phyloP scores from a whole-genome alignment of 2,113 vertebrate genomes.

The Ginglymostoma cirratum region DNA sequence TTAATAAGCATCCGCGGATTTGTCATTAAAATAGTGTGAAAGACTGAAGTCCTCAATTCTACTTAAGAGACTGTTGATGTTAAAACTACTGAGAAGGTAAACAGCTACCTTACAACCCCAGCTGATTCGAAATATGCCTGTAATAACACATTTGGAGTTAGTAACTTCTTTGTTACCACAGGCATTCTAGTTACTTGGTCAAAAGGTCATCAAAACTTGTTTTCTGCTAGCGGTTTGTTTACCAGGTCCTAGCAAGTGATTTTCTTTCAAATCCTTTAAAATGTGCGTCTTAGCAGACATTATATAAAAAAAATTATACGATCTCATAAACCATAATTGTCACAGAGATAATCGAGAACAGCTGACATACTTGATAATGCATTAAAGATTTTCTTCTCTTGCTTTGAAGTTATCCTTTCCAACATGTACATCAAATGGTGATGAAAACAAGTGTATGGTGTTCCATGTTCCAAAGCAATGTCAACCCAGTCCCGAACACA shows the following conservation, averaged over 20 bases:
- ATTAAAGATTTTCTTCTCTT: conserved; percentile 87
- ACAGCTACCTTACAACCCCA: not conserved
- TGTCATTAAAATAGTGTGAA: not conserved
- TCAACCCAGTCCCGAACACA: conserved; percentile 96
- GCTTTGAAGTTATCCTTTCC: conserved; percentile 84
- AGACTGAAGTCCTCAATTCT: not conserved
- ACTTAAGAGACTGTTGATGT: not conserved
- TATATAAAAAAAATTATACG: not conserved
- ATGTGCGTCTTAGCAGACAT: not conserved
- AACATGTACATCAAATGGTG: conserved; percentile 97
- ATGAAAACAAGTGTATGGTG: conserved; percentile 88
- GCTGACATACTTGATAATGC: conserved; percentile 86
- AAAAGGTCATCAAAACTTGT: not conserved
- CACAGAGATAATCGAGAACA: conserved; percentile 81
- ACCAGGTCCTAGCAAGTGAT: not conserved
- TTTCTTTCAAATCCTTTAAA: not conserved
- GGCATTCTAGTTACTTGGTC: not conserved
- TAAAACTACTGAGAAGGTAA: not conserved
- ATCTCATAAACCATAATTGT: conserved; percentile 62
- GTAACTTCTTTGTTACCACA: not conserved
- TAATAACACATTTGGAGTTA: not conserved
- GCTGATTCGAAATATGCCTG: not conserved
- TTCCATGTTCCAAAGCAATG: conserved; percentile 79
- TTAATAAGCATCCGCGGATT: not conserved
- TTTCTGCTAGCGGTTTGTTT: not conserved